These are phyloP conservation scores for Aspidiotus destructor DNA, from an alignment of 2,888 invertebrate genomes.

Conservation along the genomic window DNA sequence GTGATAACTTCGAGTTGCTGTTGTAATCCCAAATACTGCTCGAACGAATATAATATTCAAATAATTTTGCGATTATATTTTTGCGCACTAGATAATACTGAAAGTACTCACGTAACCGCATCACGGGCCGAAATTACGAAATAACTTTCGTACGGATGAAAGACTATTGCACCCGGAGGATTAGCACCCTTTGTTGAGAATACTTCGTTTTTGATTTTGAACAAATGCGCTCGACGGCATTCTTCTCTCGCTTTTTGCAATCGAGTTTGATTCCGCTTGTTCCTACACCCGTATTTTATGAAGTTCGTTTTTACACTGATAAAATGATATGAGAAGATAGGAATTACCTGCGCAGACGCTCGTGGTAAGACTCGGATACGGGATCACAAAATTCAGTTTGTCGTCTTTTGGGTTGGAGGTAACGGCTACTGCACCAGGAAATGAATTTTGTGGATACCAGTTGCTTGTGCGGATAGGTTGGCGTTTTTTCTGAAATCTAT, in stretches of 20 bases:
- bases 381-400: conserved; percentile 44
- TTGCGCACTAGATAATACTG: neutral
- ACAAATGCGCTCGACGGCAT: conserved; percentile 47
- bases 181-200: conserved; percentile 71
- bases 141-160: conserved; percentile 85
- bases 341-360: conserved; percentile 59
- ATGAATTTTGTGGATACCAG: conserved; percentile 26
- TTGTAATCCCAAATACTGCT: conserved; percentile 73
- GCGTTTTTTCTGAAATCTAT: conserved; percentile 23
- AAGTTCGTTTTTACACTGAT: too few species aligned
- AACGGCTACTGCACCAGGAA: conserved; percentile 68
- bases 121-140: conserved; percentile 79
- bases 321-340: neutral
- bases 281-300: conserved; percentile 40
- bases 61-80: neutral
- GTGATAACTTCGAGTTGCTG: conserved; percentile 58
- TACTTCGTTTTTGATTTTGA: conserved; percentile 67
- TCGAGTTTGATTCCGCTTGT: conserved; percentile 58
- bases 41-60: neutral
- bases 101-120: conserved; percentile 55
- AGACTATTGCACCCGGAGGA: conserved; percentile 65
- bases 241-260: conserved; percentile 58
- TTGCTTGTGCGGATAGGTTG: conserved; percentile 16
- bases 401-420: conserved; percentile 55
- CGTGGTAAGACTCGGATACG: conserved; percentile 54